Percentiles rank a stretch among this genome's conserved stretches.
Conservation (phyloP, 2,888 invertebrate species). For the Panopea generosa region DNA sequence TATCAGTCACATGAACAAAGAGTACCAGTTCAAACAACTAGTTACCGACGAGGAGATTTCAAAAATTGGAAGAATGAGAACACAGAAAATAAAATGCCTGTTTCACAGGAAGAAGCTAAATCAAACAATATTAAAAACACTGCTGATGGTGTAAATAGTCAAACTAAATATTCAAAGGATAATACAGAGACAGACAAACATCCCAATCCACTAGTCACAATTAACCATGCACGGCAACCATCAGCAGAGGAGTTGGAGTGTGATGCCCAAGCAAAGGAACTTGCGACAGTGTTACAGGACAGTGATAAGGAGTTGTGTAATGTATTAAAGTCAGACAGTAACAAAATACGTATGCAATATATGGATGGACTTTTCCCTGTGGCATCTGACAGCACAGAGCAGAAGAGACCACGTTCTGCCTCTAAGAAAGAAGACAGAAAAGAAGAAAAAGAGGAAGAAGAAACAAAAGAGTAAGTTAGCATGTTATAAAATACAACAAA, state of each 20-base stretch:
- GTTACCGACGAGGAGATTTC: conserved; percentile 37
- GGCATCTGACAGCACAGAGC: conserved; percentile 16
- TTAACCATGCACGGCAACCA: conserved; percentile 77
- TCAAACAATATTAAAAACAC: background rate
- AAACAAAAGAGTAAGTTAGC: conserved; percentile 13
- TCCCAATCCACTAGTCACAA: conserved; percentile 24
- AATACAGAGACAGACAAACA: conserved; percentile 7
- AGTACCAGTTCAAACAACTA: conserved; percentile 19
- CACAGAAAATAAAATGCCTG: too few relatives aligned
- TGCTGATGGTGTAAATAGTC: background rate
- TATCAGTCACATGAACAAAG: conserved; percentile 15
- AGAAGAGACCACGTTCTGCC: conserved; percentile 34
- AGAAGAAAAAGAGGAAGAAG: conserved; percentile 36
- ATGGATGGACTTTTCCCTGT: conserved; percentile 88
- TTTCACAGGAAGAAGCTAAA: too few relatives aligned
- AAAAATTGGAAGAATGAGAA: conserved; percentile 30
- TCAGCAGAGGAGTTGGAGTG: conserved; percentile 91
- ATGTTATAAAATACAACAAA: too few relatives aligned
- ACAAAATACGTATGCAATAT: conserved; percentile 90
- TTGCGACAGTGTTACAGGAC: conserved; percentile 80
- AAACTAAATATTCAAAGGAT: background rate
- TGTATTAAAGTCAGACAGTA: conserved; percentile 86
- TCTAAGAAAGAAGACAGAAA: conserved; percentile 19
- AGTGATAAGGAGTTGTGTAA: conserved; percentile 77
- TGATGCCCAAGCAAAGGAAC: conserved; percentile 88